These are phyloP conservation scores for Drymodes brunneopygia DNA, from an alignment of 2,113 vertebrate species.

Conservation along the genomic window DNA sequence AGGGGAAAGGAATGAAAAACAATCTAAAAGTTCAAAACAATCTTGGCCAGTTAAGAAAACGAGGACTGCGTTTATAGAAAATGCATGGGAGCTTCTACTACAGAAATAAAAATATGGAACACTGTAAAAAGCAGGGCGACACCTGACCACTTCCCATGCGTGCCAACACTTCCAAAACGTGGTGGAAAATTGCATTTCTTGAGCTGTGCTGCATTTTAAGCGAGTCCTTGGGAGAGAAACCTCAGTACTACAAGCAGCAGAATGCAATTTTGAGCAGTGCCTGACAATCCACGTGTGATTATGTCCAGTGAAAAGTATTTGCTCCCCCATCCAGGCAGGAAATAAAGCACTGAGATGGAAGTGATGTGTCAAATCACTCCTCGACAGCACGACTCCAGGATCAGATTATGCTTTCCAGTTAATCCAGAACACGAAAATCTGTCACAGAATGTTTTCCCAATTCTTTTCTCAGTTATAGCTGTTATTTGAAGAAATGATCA, in stretches of 20 bases:
- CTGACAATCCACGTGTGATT: not conserved
- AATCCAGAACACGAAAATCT: constrained; percentile 10
- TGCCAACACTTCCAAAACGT: not conserved
- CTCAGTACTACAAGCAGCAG: not conserved
- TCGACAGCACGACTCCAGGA: constrained; percentile 1
- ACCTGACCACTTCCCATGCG: accelerated
- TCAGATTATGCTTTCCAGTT: constrained; percentile 38
- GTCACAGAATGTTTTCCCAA: constrained; percentile 54
- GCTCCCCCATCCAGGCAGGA: not conserved
- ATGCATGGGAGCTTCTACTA: no score
- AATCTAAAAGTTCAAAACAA: no score
- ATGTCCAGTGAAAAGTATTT: not conserved
- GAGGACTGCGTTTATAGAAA: no score
- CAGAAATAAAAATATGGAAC: no score
- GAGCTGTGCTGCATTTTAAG: not conserved
- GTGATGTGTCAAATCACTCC: not conserved
- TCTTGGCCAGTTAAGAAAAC: no score
- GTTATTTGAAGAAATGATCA: constrained; percentile 56
- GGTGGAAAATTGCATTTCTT: not conserved
- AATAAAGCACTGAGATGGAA: not conserved
- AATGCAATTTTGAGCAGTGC: not conserved
- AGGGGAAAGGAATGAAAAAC: no score
- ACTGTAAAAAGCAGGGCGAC: no score
- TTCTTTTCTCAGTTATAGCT: constrained; percentile 55
- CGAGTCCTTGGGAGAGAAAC: not conserved